Percentiles rank a stretch among this genome's conserved stretches.
Evolutionary conservation across 1,140 invertebrate species (phyloP).

Genomic region (Apolygus lucorum): DNA sequence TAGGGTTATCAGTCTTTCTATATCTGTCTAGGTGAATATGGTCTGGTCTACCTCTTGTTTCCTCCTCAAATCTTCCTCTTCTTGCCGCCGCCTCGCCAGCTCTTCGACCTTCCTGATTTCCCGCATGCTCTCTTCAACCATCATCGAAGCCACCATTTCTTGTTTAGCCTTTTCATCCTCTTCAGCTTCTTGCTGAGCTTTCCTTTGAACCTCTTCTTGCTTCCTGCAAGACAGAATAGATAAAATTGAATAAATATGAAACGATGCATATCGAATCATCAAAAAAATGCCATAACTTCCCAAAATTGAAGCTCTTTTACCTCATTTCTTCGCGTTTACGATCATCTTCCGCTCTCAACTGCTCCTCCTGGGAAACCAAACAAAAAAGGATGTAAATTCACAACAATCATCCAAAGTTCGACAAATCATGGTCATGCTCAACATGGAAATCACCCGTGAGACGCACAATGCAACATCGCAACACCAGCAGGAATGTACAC

Average conservation of each 20-base stretch:
- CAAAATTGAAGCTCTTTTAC: no score
- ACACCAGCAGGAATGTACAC: no score
- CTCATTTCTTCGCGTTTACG: constrained; percentile 45
- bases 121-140: constrained; percentile 41
- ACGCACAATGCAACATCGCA: no score
- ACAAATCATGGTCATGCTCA: no score
- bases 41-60: constrained; percentile 32
- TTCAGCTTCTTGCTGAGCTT: constrained; percentile 35
- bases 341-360: constrained; percentile 42
- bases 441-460: no score
- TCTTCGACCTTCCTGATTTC: constrained; percentile 39
- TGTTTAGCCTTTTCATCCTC: constrained; percentile 37
- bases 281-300: no score
- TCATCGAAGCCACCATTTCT: constrained; percentile 30
- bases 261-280: not conserved
- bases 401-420: no score
- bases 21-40: no score
- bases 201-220: constrained; percentile 42
- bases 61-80: constrained; percentile 44
- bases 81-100: constrained; percentile 42
- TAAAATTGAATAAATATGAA: not conserved
- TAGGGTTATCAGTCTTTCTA: no score
- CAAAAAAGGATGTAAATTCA: no score
- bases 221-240: constrained; percentile 34
- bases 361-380: no score